Evolutionary conservation across 1,140 invertebrate species (phyloP), one percentile per base, ranked within the genome.

Genomic region (Lepidurus arcticus): DNA sequence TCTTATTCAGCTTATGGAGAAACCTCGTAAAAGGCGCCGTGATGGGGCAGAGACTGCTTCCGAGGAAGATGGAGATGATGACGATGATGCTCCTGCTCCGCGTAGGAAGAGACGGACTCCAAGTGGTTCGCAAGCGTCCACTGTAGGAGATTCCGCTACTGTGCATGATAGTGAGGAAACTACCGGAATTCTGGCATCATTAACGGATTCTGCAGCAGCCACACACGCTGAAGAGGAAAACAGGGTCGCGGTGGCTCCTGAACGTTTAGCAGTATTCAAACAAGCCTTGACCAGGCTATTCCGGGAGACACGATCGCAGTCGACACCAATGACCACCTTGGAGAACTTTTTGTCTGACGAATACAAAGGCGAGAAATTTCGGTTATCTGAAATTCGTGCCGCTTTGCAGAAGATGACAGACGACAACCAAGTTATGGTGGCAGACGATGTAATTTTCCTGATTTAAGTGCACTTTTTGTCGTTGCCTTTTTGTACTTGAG

Each of bases 351-450:
- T 94, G 8, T 91, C 90, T 83, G 85, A 88, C 42, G 86, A 90
- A 79, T 87, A 89, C 80, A 82, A 84, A 6, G 73, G 13, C 1
- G 21, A 74, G 26, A 73, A 73, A 13, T 78, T 73, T 42, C 65
- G 26, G 7, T 9, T 47, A 10, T 13, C 43, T 16, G 95, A 98
- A 87, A 88, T 97, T 7, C 85, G 88, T 65, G 89, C 91, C 0
- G 95, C 94, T 1, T 86, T 98, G 11, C 85, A 91, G 13, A 88
- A 87, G 78, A 96, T 98, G 95, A 92, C 91, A 24, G 91, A 93
- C 65, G 93, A 92, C 74, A 97, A 97, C 86, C 92, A 96, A 84
- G 88, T 98, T 34, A 96, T 98, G 94, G 86, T 95, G 78, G 90
- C 94, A 0, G 94, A 96, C 84, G 91, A 92, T 80, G 91, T 94